These are phyloP conservation scores for Proteles cristata DNA, from an alignment of 2,113 vertebrate species.

Conservation along the genomic window DNA sequence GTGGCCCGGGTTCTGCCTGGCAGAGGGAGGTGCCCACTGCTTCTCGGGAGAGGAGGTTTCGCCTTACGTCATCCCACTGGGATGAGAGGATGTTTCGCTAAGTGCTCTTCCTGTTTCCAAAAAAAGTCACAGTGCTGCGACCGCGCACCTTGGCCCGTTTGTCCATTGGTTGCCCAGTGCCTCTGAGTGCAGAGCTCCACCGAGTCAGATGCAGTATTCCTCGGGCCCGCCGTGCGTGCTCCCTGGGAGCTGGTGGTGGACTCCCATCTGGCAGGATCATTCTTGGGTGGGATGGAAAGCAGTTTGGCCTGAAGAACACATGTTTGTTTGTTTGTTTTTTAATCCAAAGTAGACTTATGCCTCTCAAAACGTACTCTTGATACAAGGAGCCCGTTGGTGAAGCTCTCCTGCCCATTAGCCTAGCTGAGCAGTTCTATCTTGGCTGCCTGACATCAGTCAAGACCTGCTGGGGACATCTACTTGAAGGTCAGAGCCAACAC, in stretches of 20 bases:
- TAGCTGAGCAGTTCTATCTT: background rate
- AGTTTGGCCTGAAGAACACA: slow-evolving; percentile 28
- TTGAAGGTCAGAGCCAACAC: background rate
- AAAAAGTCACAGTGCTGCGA: slow-evolving; percentile 6
- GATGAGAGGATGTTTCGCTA: slow-evolving; percentile 72
- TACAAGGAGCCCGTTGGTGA: background rate
- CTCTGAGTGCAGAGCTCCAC: background rate
- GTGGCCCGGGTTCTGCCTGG: background rate
- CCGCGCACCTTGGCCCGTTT: background rate
- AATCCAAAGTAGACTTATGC: background rate
- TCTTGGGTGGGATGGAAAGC: slow-evolving; percentile 24
- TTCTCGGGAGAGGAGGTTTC: background rate
- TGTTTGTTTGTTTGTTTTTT: background rate
- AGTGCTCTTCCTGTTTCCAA: slow-evolving; percentile 77
- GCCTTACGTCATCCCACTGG: slow-evolving; percentile 67
- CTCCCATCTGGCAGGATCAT: background rate
- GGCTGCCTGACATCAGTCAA: background rate
- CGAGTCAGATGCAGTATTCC: background rate
- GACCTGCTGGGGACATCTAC: background rate
- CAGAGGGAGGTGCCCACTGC: background rate
- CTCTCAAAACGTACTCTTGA: slow-evolving; percentile 33
- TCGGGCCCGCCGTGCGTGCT: rapidly evolving
- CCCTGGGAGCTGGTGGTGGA: background rate
- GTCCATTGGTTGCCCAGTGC: background rate
- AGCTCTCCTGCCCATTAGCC: background rate